Conservation (phyloP, 2,113 vertebrate genomes). For the Erythrolamprus reginae region DNA sequence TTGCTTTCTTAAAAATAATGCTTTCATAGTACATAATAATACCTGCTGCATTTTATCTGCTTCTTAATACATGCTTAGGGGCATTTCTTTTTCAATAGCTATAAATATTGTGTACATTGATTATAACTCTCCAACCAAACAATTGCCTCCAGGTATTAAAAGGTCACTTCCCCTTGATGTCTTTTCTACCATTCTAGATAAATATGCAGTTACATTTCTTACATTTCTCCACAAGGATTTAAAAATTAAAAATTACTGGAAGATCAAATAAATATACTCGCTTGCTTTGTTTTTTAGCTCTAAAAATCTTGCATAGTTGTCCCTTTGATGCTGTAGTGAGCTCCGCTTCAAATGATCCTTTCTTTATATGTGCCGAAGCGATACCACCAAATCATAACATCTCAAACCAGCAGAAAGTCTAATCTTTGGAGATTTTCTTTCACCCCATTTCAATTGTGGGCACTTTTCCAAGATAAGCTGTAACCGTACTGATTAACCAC, state of each 20-base stretch:
- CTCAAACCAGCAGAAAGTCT: neutral
- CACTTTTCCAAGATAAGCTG: neutral
- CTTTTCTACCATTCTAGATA: conserved; percentile 41
- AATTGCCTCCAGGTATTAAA: conserved; percentile 51
- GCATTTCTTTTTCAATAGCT: conserved; percentile 20
- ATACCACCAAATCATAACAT: conserved; percentile 9
- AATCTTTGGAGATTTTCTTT: neutral
- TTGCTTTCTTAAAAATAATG: conserved; percentile 15
- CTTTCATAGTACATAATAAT: neutral
- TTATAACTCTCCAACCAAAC: conserved; percentile 24
- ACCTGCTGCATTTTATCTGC: neutral
- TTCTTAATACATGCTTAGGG: neutral
- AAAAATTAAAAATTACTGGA: conserved; percentile 61
- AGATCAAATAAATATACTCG: conserved; percentile 52
- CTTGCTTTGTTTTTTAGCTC: conserved; percentile 47
- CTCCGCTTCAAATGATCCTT: conserved; percentile 45
- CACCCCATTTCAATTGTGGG: neutral
- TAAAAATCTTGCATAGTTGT: conserved; percentile 48
- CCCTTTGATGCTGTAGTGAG: conserved; percentile 59
- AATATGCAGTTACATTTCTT: conserved; percentile 34
- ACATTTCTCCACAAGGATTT: conserved; percentile 59
- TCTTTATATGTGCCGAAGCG: conserved; percentile 24
- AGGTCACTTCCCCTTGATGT: conserved; percentile 48
- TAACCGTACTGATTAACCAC: neutral
- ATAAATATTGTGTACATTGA: conserved; percentile 36